Evolutionary conservation across 2,888 invertebrate genomes (phyloP).

Genomic region (Cybosia mesomella): DNA sequence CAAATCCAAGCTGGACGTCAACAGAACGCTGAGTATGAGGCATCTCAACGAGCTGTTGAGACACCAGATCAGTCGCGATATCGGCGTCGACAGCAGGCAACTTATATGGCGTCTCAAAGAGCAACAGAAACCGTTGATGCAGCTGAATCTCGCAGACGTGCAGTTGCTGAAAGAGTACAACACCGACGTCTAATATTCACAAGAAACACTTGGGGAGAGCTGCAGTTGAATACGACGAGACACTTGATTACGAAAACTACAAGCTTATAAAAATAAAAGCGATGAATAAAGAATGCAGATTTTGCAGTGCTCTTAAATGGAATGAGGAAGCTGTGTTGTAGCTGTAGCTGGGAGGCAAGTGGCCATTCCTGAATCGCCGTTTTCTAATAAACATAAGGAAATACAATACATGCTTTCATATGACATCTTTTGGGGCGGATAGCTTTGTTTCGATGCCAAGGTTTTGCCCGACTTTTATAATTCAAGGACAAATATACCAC

Average conservation of each 20-base stretch:
- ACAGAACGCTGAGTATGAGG: not conserved
- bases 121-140: constrained; percentile 5
- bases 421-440: constrained; percentile 51
- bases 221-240: constrained; percentile 21
- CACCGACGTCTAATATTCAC: constrained; percentile 8
- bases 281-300: constrained; percentile 30
- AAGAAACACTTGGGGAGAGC: constrained; percentile 12
- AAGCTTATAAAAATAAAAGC: constrained; percentile 13
- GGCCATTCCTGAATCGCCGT: constrained; percentile 14
- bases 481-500: constrained; percentile 59
- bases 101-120: not conserved
- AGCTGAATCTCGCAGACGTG: constrained; percentile 2
- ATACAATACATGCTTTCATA: constrained; percentile 45
- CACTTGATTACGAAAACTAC: constrained; percentile 17
- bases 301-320: constrained; percentile 31
- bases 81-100: constrained; percentile 1
- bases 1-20: not conserved
- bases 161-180: constrained; percentile 7
- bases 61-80: not conserved
- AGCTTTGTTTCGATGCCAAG: constrained; percentile 41
- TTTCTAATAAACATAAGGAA: constrained; percentile 29
- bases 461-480: constrained; percentile 48
- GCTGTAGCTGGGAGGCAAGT: constrained; percentile 39
- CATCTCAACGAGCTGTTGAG: constrained; percentile 7
- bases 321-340: constrained; percentile 43